Evolutionary conservation across 2,113 vertebrate genomes (phyloP).

Genomic region (Tetrax tetrax): DNA sequence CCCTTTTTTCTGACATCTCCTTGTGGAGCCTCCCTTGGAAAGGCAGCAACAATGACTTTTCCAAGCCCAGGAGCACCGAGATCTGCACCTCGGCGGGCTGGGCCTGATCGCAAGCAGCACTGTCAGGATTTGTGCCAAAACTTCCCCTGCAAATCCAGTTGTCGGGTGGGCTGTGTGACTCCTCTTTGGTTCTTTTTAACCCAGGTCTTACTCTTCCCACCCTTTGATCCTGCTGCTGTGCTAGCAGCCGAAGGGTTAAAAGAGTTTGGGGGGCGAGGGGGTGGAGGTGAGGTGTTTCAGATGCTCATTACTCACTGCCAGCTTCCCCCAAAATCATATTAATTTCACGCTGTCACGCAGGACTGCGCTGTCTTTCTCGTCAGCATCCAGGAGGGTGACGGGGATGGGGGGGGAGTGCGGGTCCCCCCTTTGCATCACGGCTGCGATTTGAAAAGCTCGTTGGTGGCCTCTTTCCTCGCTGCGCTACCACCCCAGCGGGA

Average conservation of each 20-base stretch:
- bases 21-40: not conserved
- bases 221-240: not conserved
- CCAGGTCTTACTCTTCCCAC: not conserved
- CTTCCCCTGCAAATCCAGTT: not conserved
- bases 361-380: constrained; percentile 43
- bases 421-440: accelerated
- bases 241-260: constrained; percentile 40
- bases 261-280: not conserved
- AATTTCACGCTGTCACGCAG: constrained; percentile 69
- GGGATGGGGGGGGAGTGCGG: not conserved
- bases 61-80: not conserved
- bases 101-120: not conserved
- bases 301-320: constrained; percentile 74
- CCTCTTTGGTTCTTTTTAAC: not conserved
- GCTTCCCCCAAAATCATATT: constrained; percentile 63
- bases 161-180: accelerated
- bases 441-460: not conserved
- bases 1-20: not conserved
- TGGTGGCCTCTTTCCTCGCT: not conserved
- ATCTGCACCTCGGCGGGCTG: accelerated
- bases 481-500: not conserved
- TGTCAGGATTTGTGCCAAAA: not conserved
- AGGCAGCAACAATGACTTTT: not conserved
- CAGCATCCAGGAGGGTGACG: not conserved
- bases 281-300: constrained; percentile 32